A percentile compares a stretch with the other conserved stretches of the same genome.
These are phyloP conservation scores for Trissoscelio sp. DNA, from an alignment of 2,888 invertebrate species.

Conservation along the genomic window DNA sequence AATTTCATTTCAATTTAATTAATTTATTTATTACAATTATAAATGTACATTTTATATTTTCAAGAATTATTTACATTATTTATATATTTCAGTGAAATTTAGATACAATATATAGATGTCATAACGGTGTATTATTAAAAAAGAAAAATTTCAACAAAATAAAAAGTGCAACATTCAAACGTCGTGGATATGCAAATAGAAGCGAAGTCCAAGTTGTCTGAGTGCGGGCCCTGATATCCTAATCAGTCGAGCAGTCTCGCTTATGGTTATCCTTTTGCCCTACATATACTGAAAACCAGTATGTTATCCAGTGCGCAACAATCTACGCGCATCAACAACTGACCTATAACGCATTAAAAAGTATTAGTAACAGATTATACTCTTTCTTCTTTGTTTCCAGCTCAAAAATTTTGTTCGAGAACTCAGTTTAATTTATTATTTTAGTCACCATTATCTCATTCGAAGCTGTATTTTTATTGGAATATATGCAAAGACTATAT, in stretches of 20 bases:
- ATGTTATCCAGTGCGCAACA: conserved; percentile 65
- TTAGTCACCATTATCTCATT: too few species aligned
- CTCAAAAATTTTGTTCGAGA: too few species aligned
- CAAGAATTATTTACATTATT: too few species aligned
- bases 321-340: conserved; percentile 67
- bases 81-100: too few species aligned
- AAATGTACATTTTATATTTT: too few species aligned
- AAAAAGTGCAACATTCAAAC: conserved; percentile 6
- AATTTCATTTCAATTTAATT: too few species aligned
- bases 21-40: too few species aligned
- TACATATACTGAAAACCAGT: conserved; percentile 62
- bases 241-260: conserved; percentile 47
- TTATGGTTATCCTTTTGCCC: conserved; percentile 65
- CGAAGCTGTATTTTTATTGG: too few species aligned
- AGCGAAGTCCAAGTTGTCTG: conserved; percentile 26
- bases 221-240: conserved; percentile 53
- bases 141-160: too few species aligned
- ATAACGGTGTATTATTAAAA: conserved; percentile 20
- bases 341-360: conserved; percentile 67
- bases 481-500: too few species aligned
- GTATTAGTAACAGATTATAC: conserved; percentile 40
- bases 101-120: conserved; percentile 1
- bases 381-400: conserved; percentile 4
- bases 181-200: conserved; percentile 42
- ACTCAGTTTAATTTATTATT: too few species aligned